These are phyloP conservation scores for Folsomia candida DNA, from an alignment of 2,888 invertebrate genomes.

Conservation along the genomic window DNA sequence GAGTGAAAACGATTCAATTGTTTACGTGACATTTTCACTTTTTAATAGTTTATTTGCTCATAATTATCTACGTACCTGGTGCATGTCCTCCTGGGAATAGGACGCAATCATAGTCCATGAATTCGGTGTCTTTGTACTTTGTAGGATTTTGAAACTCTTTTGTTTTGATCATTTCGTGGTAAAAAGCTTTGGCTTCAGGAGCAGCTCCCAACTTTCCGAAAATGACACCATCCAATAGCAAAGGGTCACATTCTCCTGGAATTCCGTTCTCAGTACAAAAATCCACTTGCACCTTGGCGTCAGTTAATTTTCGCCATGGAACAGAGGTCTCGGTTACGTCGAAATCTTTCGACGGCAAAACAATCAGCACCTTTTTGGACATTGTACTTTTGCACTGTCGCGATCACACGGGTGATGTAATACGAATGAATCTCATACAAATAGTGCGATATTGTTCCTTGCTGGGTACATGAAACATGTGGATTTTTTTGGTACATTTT, in stretches of 20 bases:
- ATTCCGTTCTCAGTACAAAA: conserved; percentile 40
- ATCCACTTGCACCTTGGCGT: conserved; percentile 32
- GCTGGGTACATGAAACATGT: no score
- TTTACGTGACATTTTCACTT: not conserved
- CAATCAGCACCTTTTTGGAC: conserved; percentile 28
- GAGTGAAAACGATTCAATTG: not conserved
- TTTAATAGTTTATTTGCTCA: not conserved
- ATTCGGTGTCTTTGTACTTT: conserved; percentile 34
- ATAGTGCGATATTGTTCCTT: no score
- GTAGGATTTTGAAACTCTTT: conserved; percentile 36
- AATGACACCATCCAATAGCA: conserved; percentile 40
- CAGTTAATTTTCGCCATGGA: conserved; percentile 39
- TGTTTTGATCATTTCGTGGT: conserved; percentile 38
- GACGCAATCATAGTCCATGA: conserved; percentile 39
- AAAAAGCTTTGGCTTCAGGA: conserved; percentile 40
- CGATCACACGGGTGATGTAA: no score
- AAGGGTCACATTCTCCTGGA: conserved; percentile 42
- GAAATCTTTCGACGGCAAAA: conserved; percentile 43
- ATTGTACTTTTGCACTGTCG: no score
- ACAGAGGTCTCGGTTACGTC: conserved; percentile 44
- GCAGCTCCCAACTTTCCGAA: conserved; percentile 45
- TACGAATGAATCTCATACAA: no score
- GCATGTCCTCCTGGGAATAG: conserved; percentile 49
- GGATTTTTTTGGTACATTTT: no score
- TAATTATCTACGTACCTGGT: conserved; percentile 26